These are phyloP conservation scores for Rafetus swinhoei DNA, from an alignment of 2,113 vertebrate genomes.

Conservation along the genomic window DNA sequence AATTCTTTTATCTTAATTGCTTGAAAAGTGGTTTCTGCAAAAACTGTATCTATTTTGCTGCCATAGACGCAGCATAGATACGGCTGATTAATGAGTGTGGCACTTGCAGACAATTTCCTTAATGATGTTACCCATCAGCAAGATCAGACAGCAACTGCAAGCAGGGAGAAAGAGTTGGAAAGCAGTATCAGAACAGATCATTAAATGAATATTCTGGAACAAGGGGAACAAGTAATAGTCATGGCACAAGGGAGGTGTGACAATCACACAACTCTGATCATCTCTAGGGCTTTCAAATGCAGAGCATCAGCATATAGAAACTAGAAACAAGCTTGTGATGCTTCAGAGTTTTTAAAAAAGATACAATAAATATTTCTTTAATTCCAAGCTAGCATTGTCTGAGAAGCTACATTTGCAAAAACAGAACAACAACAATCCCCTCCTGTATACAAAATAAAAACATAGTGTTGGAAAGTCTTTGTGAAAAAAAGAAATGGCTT, in stretches of 20 bases:
- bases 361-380: background rate
- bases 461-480: background rate
- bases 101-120: constrained; percentile 6
- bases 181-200: background rate
- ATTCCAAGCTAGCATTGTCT: background rate
- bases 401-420: background rate
- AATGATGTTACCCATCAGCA: background rate
- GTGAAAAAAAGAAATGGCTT: background rate
- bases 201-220: background rate
- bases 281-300: background rate
- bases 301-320: background rate
- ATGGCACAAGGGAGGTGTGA: background rate
- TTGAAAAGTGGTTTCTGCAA: background rate
- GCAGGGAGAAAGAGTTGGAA: background rate
- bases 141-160: background rate
- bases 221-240: background rate
- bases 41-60: background rate
- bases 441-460: background rate
- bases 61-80: background rate
- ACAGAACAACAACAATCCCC: background rate
- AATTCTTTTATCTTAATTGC: background rate
- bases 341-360: background rate
- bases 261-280: fast-evolving
- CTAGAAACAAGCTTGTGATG: background rate
- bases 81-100: constrained; percentile 9